Evolutionary conservation across 2,797 vertebrate genomes (phyloP), one percentile per base, ranked within the genome.

Genomic region (Diceros bicornis): DNA sequence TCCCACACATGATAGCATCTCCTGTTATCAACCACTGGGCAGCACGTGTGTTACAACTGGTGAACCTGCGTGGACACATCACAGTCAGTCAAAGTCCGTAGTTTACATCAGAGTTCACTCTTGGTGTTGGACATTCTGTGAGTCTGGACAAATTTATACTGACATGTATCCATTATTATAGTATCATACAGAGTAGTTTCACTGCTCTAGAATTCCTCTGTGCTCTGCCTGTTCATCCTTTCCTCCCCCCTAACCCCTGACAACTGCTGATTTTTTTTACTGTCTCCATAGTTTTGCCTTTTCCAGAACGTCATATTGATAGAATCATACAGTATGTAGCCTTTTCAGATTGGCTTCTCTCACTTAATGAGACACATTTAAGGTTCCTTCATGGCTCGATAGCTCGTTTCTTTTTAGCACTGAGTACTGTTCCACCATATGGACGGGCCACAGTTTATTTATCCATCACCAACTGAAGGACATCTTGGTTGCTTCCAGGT

Each of bases 1-100:
- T 4, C 52, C 1, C 0, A 0, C 21, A 44, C 0, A 3, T 23
- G 47, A 37, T 37, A 47, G 18, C 59, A 4, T 83, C 23, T n/a
- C 47, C 59, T 0, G 0, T 21, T 23, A 21, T 37, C 59, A 7
- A 2, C 5, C 32, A 34, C 59, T 37, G 50, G 59, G 69, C 16
- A 18, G 18, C 25, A 8, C 7, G 6, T 94, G 44, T 34, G 59
- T 83, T 75, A 20, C 23, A 66, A 8, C 0, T 16, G 25, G 17
- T 47, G 34, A 37, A 18, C 27, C 32, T 41, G 0, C 6, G 18
- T 18, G 18, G 18, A 23, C n/a, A n/a, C 44, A 29, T 21, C 90
- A 41, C 52, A 4, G 25, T 64, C 29, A 32, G 4, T 17, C 27
- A 52, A 13, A 13, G 44, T 29, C 32, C 21, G 2, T 50, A 14